Base-by-base conservation (phyloP, 1,140 invertebrate species). In the Drosophila rufa region DNA sequence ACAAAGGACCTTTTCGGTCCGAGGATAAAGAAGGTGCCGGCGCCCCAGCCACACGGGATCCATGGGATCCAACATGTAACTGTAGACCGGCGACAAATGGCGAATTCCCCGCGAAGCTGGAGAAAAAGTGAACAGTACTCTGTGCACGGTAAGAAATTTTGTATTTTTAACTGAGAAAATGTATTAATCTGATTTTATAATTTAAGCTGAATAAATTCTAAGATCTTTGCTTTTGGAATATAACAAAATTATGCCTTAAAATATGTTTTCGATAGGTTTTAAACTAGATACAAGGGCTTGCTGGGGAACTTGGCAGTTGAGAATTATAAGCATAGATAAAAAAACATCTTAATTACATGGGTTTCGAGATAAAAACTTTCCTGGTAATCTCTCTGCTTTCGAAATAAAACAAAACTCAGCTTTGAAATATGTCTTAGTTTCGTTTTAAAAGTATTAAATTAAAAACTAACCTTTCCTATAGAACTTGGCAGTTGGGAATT, bases 1-100 rank as follows among this genome's bases (percentile, higher is more conserved):
- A 90, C 85, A 90, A 90, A 90, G 85, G 85, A 91, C 79, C 70
- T 8, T n/a, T 22, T 47, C 30, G 53, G 9, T 1, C 43, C 11
- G 25, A 33, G 55, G 51, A 58, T 40, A 51, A 50, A 36, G 50
- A 69, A 76, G 73, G 73, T 76, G 62, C 62, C 40, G 40, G 40
- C 46, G 46, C 46, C 53, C 46, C 53, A 38, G 57, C 58, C 33
- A 8, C 33, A 8, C 27, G 19, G 40, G 11, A 53, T 53, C 53
- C 53, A 30, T 6, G 64, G 45, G 36, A 42, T 61, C 45, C 51
- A 33, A 33, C 17, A 42, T 75, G 59, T 77, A 75, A 75, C 73
- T 50, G 64, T 76, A 77, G 56, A 73, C 58, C 73, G 55, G 47
- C 74, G 62, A 50, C 59, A 74, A 81, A 70, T 78, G 62, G 62